Conservation (phyloP, 2,888 invertebrate genomes). For the Phania funesta region DNA sequence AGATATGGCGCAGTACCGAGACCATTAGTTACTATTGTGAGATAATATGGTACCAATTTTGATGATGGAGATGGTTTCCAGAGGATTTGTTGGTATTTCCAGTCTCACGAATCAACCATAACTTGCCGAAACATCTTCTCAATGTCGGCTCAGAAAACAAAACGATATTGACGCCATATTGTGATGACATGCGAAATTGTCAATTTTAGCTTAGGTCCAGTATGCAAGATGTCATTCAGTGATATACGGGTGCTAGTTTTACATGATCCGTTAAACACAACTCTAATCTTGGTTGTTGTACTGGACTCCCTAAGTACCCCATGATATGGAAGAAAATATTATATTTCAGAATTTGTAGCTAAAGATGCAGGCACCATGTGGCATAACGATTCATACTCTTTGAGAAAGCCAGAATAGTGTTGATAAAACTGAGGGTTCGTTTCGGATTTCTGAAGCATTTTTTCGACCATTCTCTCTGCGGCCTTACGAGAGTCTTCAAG, state of each 20-base stretch:
- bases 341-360: neutral
- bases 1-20: slow-evolving; percentile 23
- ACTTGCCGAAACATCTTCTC: slow-evolving; percentile 49
- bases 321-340: slow-evolving; percentile 32
- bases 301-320: slow-evolving; percentile 4
- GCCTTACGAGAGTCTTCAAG: slow-evolving; percentile 7
- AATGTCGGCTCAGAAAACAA: slow-evolving; percentile 34
- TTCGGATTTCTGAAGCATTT: slow-evolving; percentile 8
- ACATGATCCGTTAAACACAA: slow-evolving; percentile 39
- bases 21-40: slow-evolving; percentile 32
- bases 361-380: neutral
- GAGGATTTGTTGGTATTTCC: slow-evolving; percentile 12
- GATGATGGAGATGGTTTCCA: neutral
- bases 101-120: neutral
- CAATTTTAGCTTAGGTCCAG: slow-evolving; percentile 29
- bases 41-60: neutral
- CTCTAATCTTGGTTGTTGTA: slow-evolving; percentile 30
- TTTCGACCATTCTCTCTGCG: neutral
- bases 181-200: slow-evolving; percentile 41
- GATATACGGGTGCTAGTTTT: slow-evolving; percentile 36
- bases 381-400: slow-evolving; percentile 4
- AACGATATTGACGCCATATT: too few species aligned
- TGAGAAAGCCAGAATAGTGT: neutral
- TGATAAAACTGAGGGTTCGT: neutral
- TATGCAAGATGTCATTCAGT: slow-evolving; percentile 43